Conservation (phyloP, 2,888 invertebrate species). For the Scaptomyza parva region DNA sequence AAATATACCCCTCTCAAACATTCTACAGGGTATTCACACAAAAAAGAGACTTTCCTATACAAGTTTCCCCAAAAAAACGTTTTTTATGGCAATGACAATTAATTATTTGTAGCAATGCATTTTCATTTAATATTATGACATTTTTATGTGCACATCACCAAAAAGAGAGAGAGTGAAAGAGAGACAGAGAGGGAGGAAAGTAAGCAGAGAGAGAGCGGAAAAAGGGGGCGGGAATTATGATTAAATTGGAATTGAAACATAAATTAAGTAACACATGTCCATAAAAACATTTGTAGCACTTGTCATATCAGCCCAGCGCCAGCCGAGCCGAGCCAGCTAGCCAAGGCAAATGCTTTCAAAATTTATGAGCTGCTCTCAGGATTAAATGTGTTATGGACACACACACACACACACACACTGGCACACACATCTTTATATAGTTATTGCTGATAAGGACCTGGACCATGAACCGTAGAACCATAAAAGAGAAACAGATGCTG, state of each 20-base stretch:
- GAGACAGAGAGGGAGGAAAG: too few relatives aligned
- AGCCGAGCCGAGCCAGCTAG: too few relatives aligned
- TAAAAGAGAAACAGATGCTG: conserved; percentile 7
- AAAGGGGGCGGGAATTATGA: conserved; percentile 13
- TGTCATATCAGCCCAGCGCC: conserved; percentile 62
- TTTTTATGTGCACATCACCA: conserved; percentile 61
- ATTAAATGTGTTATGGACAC: conserved; percentile 37
- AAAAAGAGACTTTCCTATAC: conserved; percentile 6
- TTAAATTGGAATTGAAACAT: conserved; percentile 67
- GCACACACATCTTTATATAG: too few relatives aligned
- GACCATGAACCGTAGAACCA: conserved; percentile 11
- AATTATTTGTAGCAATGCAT: conserved; percentile 68
- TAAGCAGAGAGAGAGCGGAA: background rate
- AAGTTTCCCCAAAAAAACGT: background rate
- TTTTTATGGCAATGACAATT: conserved; percentile 48
- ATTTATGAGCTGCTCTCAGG: conserved; percentile 60
- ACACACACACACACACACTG: background rate
- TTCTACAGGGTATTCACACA: conserved; percentile 25
- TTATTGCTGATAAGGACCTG: conserved; percentile 64
- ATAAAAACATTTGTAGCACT: conserved; percentile 69
- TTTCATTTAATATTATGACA: conserved; percentile 76
- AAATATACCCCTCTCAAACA: background rate
- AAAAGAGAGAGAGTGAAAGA: background rate
- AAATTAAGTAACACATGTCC: conserved; percentile 75
- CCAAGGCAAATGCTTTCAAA: conserved; percentile 28